phyloP scores from a whole-genome alignment of 2,888 invertebrate species.

The Leptinotarsa haldemani region DNA sequence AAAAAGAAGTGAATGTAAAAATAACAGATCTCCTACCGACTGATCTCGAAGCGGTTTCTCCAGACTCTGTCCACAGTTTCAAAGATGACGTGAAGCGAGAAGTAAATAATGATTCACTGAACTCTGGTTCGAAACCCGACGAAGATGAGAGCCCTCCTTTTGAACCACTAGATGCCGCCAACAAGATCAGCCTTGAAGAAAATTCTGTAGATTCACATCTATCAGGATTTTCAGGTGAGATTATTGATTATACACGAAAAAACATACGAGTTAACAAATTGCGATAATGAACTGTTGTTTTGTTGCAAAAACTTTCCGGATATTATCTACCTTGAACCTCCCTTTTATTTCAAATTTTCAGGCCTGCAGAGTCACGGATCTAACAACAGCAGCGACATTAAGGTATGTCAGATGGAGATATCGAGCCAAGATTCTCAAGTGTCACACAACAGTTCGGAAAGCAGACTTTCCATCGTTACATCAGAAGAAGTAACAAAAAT shows the following conservation, averaged over 20 bases:
- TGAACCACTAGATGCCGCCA: constrained; percentile 70
- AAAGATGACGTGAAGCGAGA: constrained; percentile 50
- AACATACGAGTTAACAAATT: no score
- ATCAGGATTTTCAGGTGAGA: constrained; percentile 68
- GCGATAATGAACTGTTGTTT: no score
- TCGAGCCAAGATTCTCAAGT: constrained; percentile 72
- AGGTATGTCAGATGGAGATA: constrained; percentile 57
- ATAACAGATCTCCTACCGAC: constrained; percentile 73
- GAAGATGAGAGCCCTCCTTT: constrained; percentile 77
- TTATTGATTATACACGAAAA: no score
- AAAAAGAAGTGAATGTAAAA: constrained; percentile 53
- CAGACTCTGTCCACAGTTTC: constrained; percentile 75
- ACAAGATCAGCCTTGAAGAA: constrained; percentile 65
- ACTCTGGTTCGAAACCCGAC: constrained; percentile 68
- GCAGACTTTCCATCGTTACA: constrained; percentile 69
- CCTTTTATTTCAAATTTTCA: constrained; percentile 36
- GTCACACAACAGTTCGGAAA: constrained; percentile 74
- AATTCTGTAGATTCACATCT: constrained; percentile 71
- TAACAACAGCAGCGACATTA: constrained; percentile 55
- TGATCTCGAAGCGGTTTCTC: constrained; percentile 85
- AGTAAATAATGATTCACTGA: constrained; percentile 56
- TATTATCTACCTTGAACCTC: neutral
- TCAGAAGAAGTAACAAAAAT: constrained; percentile 67
- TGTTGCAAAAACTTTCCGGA: no score
- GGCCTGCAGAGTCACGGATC: constrained; percentile 70